Evolutionary conservation across 2,797 vertebrate genomes (phyloP).

Genomic region (Microctenopoma stevenorrisi): DNA sequence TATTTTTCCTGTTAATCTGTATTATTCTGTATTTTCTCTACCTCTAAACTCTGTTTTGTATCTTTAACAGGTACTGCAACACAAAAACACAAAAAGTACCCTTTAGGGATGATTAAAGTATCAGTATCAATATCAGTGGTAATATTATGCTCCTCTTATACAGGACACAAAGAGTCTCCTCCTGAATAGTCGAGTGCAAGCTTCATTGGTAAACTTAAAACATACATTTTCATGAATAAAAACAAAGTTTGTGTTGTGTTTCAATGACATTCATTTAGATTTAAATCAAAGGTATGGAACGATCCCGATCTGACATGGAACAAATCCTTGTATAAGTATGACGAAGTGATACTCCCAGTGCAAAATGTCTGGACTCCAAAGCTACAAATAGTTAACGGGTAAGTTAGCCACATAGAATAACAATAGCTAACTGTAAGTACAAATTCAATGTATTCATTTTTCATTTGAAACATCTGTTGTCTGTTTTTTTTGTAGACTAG

Average conservation of each 20-base stretch:
- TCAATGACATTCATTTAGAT: neutral
- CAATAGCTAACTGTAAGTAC: neutral
- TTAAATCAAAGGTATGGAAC: constrained; percentile 64
- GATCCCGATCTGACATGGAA: constrained; percentile 77
- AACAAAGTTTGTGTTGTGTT: neutral
- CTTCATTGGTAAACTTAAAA: constrained; percentile 63
- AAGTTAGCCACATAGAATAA: constrained; percentile 21
- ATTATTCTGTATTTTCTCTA: too few species aligned
- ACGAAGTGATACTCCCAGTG: constrained; percentile 71
- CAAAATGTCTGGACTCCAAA: constrained; percentile 78
- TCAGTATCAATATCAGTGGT: too few species aligned
- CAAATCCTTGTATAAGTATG: constrained; percentile 44
- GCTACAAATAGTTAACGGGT: constrained; percentile 78
- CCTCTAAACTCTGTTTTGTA: too few species aligned
- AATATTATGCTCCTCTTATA: neutral
- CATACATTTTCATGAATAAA: neutral
- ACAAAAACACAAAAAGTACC: too few species aligned
- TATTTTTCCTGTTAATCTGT: too few species aligned
- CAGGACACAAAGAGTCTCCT: constrained; percentile 76
- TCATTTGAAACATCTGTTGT: neutral
- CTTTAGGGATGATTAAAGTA: neutral
- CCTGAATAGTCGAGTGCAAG: constrained; percentile 60
- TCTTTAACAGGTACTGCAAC: too few species aligned
- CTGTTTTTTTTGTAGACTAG: constrained; percentile 57
- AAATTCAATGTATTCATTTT: neutral